Conservation (phyloP, 1,140 invertebrate genomes). For the Zaprionus ghesquierei region DNA sequence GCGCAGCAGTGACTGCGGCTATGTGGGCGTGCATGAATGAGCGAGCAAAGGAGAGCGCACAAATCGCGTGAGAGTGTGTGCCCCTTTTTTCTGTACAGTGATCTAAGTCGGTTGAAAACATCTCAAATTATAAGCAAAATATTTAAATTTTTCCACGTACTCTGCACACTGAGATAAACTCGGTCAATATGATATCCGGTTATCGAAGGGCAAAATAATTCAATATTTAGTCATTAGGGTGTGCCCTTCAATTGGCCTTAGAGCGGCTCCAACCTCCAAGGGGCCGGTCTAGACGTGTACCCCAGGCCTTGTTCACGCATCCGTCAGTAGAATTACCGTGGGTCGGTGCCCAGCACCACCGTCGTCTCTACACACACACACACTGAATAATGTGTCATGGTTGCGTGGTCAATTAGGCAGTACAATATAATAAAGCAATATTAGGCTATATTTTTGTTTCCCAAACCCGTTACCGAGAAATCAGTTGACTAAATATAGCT, state of each 20-base stretch:
- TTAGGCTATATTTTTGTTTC: conserved; percentile 18
- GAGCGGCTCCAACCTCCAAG: not conserved
- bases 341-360: conserved; percentile 10
- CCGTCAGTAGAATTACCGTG: not conserved
- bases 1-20: conserved; percentile 56
- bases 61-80: conserved; percentile 1
- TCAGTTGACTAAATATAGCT: conserved; percentile 45
- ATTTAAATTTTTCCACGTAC: not conserved
- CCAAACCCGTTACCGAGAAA: conserved; percentile 27
- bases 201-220: not conserved
- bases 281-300: conserved; percentile 25
- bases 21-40: conserved; percentile 41
- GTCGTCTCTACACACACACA: conserved; percentile 1
- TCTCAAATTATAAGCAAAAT: not conserved
- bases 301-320: not conserved
- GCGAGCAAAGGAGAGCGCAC: not conserved
- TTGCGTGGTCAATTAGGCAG: conserved; percentile 37
- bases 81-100: conserved; percentile 41
- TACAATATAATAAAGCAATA: conserved; percentile 38
- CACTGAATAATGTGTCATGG: conserved; percentile 18
- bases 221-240: not conserved
- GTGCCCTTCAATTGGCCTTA: conserved; percentile 7
- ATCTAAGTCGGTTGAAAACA: not conserved
- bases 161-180: not conserved
- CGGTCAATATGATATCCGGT: not conserved